A percentile compares a stretch with the other conserved stretches of the same genome.
phyloP scores from a whole-genome alignment of 2,113 vertebrate species.

The Tauraco erythrolophus region DNA sequence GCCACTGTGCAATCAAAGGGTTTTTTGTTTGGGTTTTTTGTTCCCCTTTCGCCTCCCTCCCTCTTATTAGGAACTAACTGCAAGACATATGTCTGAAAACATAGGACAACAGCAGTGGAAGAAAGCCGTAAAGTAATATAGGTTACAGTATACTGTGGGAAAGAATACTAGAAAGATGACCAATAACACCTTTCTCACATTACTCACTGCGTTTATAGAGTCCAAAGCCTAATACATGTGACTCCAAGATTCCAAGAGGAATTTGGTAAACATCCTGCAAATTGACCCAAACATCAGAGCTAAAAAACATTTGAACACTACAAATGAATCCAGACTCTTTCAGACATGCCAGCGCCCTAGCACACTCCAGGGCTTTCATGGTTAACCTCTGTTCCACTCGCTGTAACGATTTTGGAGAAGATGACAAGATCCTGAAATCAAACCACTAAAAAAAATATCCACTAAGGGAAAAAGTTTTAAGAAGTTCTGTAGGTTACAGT shows the following conservation, averaged over 20 bases:
- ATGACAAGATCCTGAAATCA: slow-evolving; percentile 38
- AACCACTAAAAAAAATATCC: neutral
- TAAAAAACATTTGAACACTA: neutral
- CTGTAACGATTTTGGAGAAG: slow-evolving; percentile 3
- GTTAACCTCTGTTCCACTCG: neutral
- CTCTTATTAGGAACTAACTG: neutral
- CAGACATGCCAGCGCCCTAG: neutral
- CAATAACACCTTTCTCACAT: neutral
- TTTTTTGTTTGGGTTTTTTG: too few relatives aligned
- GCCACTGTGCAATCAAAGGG: neutral
- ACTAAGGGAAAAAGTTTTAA: slow-evolving; percentile 32
- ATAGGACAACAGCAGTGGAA: neutral
- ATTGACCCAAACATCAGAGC: neutral
- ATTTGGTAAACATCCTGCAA: neutral
- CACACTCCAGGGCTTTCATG: neutral
- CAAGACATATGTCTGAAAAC: neutral
- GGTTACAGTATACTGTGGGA: neutral
- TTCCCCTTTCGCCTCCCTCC: too few relatives aligned
- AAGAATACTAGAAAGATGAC: neutral
- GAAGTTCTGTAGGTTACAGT: slow-evolving; percentile 44
- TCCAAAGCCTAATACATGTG: neutral
- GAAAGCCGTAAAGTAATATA: neutral
- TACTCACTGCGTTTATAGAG: neutral
- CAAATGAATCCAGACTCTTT: neutral
- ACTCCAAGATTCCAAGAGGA: neutral